Evolutionary conservation across 2,797 vertebrate species (phyloP), one percentile per base, ranked within the genome.

Genomic region (Eulemur coronatus): DNA sequence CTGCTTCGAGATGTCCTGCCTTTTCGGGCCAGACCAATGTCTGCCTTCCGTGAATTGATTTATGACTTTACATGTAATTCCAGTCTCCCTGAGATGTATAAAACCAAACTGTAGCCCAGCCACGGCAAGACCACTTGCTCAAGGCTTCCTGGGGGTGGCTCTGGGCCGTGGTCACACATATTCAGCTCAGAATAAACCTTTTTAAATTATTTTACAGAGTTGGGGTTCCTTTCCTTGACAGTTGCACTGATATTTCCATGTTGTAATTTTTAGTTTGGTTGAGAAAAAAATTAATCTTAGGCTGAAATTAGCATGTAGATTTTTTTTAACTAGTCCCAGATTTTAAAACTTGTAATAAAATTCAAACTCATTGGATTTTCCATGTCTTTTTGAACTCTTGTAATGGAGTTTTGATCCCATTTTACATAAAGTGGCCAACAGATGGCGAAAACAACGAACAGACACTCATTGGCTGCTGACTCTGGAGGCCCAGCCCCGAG

Each of bases 301-400:
- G 55, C 35, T 55, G 78, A 67, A 78, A 90, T 87, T 41, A 59
- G 55, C 59, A 78, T 92, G 41, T 63, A 85, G 41, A 17, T 43
- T 84, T 76, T 76, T 80, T 92, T 80, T 70, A 92, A 82, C 10
- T 61, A 63, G 65, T 90, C 82, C 88, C 50, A 84, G 75, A 55
- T 92, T 94, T 69, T 87, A 81, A 92, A 96, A 80, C 57, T 94
- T 97, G 84, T 87, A 96, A 87, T 95, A 75, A 96, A 14, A 92
- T 81, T 6, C 43, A 87, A 95, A 70, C 63, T 46, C 26, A 20
- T 12, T 67, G 88, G 35, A 43, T 89, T 94, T 95, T 93, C 72
- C 95, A 61, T 96, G 72, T 46, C 55, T 85, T 88, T 92, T 82
- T 92, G 33, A 90, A 67, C 80, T 91, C 81, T 73, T 85, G 72